Conservation (phyloP, 2,888 invertebrate genomes). For the Chymomyza fuscimana region DNA sequence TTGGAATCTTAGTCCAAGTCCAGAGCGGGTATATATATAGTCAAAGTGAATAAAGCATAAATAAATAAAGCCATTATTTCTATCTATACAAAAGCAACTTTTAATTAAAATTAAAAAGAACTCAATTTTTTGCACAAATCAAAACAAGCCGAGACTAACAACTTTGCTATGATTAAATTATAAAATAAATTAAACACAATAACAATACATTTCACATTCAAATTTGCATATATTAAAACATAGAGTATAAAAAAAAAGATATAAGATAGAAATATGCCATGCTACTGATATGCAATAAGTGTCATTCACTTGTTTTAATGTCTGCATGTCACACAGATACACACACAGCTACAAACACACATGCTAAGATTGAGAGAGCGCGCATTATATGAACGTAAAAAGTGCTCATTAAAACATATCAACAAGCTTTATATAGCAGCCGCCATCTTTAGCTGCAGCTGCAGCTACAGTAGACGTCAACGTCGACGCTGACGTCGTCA, state of each 20-base stretch:
- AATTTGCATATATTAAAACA: too few species aligned
- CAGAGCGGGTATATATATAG: too few species aligned
- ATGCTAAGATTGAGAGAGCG: constrained; percentile 6
- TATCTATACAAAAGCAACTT: too few species aligned
- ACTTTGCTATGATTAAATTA: too few species aligned
- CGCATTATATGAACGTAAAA: constrained; percentile 51
- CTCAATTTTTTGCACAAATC: too few species aligned
- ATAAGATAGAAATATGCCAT: constrained; percentile 27
- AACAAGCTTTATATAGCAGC: constrained; percentile 63
- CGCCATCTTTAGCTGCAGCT: neutral
- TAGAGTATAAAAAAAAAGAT: neutral
- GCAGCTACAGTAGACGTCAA: constrained; percentile 16
- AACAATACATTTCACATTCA: too few species aligned
- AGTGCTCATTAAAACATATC: constrained; percentile 71
- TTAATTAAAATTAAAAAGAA: too few species aligned
- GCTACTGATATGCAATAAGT: constrained; percentile 29
- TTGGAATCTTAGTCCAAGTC: too few species aligned
- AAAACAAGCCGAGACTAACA: too few species aligned
- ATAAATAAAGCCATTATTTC: too few species aligned
- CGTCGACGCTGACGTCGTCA: constrained; percentile 33
- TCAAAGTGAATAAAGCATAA: too few species aligned
- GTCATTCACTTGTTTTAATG: constrained; percentile 46
- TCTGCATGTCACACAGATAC: constrained; percentile 25
- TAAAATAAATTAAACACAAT: too few species aligned
- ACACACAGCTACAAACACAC: constrained; percentile 15